Evolutionary conservation across 2,113 vertebrate genomes (phyloP).

Genomic region (Erinaceus europaeus): DNA sequence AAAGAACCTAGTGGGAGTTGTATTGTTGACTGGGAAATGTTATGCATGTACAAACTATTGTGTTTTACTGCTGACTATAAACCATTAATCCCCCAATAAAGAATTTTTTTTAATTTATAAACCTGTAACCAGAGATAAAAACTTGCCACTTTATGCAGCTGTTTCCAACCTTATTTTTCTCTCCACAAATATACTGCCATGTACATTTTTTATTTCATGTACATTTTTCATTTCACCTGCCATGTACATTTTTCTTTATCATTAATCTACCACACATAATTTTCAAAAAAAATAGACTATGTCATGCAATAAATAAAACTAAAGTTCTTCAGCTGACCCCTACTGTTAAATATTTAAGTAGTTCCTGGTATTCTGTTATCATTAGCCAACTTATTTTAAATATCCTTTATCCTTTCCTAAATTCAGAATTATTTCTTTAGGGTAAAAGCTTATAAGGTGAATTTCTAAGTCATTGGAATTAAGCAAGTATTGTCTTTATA

Average conservation of each 20-base stretch:
- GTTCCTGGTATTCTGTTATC: constrained; percentile 31
- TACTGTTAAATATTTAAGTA: neutral
- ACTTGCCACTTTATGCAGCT: neutral
- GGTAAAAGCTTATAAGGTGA: constrained; percentile 37
- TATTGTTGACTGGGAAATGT: no score
- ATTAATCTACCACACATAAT: constrained; percentile 15
- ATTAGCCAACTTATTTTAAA: constrained; percentile 5
- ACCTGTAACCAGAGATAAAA: neutral
- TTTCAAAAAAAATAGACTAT: neutral
- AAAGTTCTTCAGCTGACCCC: neutral
- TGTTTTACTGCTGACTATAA: no score
- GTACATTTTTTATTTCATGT: neutral
- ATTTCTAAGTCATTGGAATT: constrained; percentile 43
- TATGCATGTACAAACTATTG: no score
- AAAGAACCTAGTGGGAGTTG: no score
- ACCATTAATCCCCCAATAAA: no score
- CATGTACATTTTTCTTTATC: constrained; percentile 18
- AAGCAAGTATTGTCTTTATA: constrained; percentile 25
- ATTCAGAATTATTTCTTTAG: constrained; percentile 37
- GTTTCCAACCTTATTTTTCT: neutral
- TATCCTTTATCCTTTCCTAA: constrained; percentile 29
- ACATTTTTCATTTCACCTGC: constrained; percentile 14
- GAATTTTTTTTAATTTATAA: no score
- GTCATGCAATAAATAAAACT: neutral
- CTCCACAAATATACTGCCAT: neutral